Evolutionary conservation across 2,888 invertebrate genomes (phyloP).

Genomic region (Marronus borbonicus): DNA sequence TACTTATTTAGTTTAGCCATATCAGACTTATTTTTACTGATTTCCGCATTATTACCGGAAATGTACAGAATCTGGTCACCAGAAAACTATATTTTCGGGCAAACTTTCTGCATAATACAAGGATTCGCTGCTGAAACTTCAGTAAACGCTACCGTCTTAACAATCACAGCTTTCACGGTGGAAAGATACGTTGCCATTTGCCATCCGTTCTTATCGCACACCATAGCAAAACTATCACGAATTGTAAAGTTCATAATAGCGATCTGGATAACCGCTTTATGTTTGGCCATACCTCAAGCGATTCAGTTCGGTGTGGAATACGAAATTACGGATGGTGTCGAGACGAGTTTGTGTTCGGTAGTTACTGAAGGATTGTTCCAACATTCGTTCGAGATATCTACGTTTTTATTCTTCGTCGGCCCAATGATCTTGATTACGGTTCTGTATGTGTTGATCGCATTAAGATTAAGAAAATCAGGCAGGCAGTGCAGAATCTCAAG

Average conservation of each 20-base stretch:
- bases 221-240: conserved; percentile 89
- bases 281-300: conserved; percentile 83
- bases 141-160: conserved; percentile 82
- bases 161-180: conserved; percentile 81
- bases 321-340: conserved; percentile 66
- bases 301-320: conserved; percentile 70
- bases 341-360: conserved; percentile 69
- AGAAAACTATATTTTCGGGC: conserved; percentile 85
- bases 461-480: conserved; percentile 79
- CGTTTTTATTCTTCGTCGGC: conserved; percentile 86
- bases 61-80: conserved; percentile 85
- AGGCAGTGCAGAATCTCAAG: conserved; percentile 50
- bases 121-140: conserved; percentile 87
- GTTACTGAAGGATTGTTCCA: conserved; percentile 74
- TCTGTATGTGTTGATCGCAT: conserved; percentile 84
- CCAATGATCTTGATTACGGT: conserved; percentile 91
- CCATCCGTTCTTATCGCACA: conserved; percentile 81
- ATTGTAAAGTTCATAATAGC: conserved; percentile 86
- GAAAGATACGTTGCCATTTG: conserved; percentile 82
- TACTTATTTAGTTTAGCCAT: conserved; percentile 90
- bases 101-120: conserved; percentile 83
- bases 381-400: conserved; percentile 86
- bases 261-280: conserved; percentile 86
- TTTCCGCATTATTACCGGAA: conserved; percentile 88
- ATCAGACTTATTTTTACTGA: conserved; percentile 84